phyloP scores from a whole-genome alignment of 2,797 vertebrate species.

The Delichon dasypus region DNA sequence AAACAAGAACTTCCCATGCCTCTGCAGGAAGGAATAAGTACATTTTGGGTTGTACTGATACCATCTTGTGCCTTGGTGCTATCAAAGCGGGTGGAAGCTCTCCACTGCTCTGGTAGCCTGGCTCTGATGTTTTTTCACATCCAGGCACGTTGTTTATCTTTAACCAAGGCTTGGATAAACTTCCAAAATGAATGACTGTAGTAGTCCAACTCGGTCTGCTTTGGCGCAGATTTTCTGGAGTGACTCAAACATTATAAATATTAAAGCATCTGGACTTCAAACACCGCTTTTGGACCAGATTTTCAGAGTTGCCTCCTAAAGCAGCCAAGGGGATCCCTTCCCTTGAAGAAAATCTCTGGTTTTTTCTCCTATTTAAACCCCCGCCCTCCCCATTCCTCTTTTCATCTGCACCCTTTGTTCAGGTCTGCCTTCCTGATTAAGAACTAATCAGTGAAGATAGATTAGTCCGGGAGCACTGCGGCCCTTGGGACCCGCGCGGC shows the following conservation, averaged over 20 bases:
- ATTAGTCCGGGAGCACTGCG: background rate
- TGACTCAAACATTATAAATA: conserved; percentile 14
- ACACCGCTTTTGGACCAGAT: background rate
- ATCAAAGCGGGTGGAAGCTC: conserved; percentile 10
- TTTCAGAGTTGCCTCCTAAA: conserved; percentile 23
- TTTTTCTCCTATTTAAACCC: background rate
- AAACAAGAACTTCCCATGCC: background rate
- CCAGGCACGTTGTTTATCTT: conserved; percentile 18
- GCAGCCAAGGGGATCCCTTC: background rate
- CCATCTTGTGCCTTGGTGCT: background rate
- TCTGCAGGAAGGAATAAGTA: background rate
- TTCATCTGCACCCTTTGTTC: conserved; percentile 3
- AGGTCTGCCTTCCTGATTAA: conserved; percentile 28
- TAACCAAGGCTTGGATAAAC: conserved; percentile 50
- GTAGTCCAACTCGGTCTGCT: background rate
- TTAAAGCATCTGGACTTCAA: conserved; percentile 24
- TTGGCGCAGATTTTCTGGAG: background rate
- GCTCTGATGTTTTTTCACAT: conserved; percentile 46
- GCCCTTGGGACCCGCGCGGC: conserved; percentile 14
- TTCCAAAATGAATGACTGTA: conserved; percentile 45
- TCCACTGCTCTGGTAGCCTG: background rate
- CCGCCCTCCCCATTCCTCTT: background rate
- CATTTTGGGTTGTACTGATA: conserved; percentile 16
- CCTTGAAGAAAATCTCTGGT: background rate
- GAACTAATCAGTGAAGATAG: conserved; percentile 17